Base-by-base conservation (phyloP, 92 coral and sea anemone species). In the Zoanthus sociatus region DNA sequence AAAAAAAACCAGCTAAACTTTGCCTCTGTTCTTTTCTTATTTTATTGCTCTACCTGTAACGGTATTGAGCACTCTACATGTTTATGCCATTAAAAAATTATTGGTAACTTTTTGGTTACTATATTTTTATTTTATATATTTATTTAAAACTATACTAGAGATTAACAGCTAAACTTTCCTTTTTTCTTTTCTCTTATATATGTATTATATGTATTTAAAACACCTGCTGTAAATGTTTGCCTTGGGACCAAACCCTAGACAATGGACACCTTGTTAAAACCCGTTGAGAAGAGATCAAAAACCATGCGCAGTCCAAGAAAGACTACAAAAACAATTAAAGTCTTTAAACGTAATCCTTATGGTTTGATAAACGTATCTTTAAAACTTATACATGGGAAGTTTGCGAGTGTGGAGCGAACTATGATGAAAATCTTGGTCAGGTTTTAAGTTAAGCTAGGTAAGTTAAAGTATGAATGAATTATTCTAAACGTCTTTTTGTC, bases 191-290 rank as follows among this genome's bases (percentile, higher is more conserved):
- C 26, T 26, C 26, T 26, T 0, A 26, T 26, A 0, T 50, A 50
- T 7, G 6, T 50, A 37, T 50, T 9, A 50, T 50, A 50, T 7
- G 3, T 11, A 37, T 50, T 50, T 50, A 7, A 50, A 11, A 50
- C 55, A 50, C 55, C 55, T 50, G 55, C 55, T 50, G 9, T 9
- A 11, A 50, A 50, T 50, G 12, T 50, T 50, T 1, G 68, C 13
- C 37, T 18, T 14, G 64, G 14, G 45, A 77, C 82, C 82, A 31
- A 64, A 21, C 46, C 17, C 1, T 21, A 18, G 9, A 77, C 82
- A 77, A 77, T 77, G 33, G 33, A 54, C 63, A 17, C 37, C 82
- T 17, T 53, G 82, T 8, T 12, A 31, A 15, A 54, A 77, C 82
- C 82, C 30, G 82, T 77, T 20, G 26, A 54, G 44, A 44, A 30